phyloP scores from a whole-genome alignment of 2,888 invertebrate genomes.

The Drosophila gaucha region DNA sequence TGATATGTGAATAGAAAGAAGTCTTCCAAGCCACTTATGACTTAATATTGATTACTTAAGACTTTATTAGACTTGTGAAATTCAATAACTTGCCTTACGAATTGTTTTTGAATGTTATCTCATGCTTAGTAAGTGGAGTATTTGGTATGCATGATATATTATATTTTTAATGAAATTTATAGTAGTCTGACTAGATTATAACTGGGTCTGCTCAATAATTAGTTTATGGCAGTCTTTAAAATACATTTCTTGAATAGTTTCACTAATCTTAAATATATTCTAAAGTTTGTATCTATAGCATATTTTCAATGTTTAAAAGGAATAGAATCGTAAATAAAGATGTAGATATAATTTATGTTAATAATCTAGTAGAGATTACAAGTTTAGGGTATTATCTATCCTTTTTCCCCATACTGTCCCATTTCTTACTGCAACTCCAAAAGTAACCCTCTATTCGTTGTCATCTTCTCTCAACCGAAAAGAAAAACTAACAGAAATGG shows the following conservation, averaged over 20 bases:
- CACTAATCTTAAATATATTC: too few relatives aligned
- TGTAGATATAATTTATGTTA: background rate
- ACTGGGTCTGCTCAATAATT: too few relatives aligned
- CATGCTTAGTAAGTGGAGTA: too few relatives aligned
- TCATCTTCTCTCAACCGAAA: background rate
- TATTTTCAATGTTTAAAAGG: background rate
- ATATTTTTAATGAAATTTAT: too few relatives aligned
- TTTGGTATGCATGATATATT: too few relatives aligned
- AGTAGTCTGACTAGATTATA: too few relatives aligned
- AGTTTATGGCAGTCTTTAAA: too few relatives aligned
- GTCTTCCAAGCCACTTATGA: slow-evolving; percentile 6
- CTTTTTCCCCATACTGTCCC: background rate
- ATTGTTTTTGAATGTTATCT: too few relatives aligned
- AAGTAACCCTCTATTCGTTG: background rate
- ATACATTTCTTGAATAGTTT: too few relatives aligned
- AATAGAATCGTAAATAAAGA: background rate
- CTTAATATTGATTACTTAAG: slow-evolving; percentile 9
- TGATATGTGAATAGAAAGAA: slow-evolving; percentile 7
- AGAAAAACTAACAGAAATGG: slow-evolving; percentile 16
- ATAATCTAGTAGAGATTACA: background rate
- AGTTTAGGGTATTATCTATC: too few relatives aligned
- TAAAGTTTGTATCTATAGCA: too few relatives aligned
- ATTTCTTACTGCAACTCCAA: background rate
- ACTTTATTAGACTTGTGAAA: background rate
- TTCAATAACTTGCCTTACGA: too few relatives aligned